These are phyloP conservation scores for Parthenolecanium corni DNA, from an alignment of 2,888 invertebrate genomes.

Conservation along the genomic window DNA sequence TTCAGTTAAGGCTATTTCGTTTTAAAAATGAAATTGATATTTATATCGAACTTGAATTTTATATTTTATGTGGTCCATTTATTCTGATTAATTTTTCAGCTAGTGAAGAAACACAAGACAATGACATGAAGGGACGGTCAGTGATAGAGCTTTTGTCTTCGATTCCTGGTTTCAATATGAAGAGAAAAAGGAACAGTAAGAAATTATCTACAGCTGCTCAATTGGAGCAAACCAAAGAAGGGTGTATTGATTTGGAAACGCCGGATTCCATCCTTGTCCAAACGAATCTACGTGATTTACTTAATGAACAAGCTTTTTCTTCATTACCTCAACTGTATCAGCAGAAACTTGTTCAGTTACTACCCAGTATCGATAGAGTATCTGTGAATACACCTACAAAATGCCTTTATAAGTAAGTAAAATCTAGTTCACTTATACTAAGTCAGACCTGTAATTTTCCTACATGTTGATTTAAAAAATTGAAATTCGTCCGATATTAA, in stretches of 20 bases:
- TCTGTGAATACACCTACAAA: constrained; percentile 36
- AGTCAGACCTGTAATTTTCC: too few relatives aligned
- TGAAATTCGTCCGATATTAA: too few relatives aligned
- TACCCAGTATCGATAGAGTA: constrained; percentile 79
- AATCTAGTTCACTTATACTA: too few relatives aligned
- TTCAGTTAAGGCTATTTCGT: too few relatives aligned
- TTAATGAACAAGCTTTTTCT: constrained; percentile 86
- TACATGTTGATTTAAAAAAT: too few relatives aligned
- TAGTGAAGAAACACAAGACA: constrained; percentile 42
- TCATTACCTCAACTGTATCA: constrained; percentile 78
- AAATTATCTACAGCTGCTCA: constrained; percentile 84
- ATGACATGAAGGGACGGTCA: constrained; percentile 45
- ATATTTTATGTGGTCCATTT: too few relatives aligned
- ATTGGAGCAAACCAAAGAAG: constrained; percentile 83
- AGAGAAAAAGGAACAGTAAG: constrained; percentile 62
- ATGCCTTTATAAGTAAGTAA: constrained; percentile 38
- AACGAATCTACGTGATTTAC: constrained; percentile 74
- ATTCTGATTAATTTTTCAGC: not conserved
- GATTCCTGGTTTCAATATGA: constrained; percentile 76
- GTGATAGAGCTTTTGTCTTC: constrained; percentile 81
- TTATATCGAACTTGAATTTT: not conserved
- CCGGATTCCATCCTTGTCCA: constrained; percentile 88
- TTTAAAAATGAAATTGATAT: too few relatives aligned
- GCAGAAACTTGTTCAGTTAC: constrained; percentile 77
- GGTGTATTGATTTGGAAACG: constrained; percentile 87